These are phyloP conservation scores for Dromaius novaehollandiae DNA, from an alignment of 2,113 vertebrate genomes.

Conservation along the genomic window DNA sequence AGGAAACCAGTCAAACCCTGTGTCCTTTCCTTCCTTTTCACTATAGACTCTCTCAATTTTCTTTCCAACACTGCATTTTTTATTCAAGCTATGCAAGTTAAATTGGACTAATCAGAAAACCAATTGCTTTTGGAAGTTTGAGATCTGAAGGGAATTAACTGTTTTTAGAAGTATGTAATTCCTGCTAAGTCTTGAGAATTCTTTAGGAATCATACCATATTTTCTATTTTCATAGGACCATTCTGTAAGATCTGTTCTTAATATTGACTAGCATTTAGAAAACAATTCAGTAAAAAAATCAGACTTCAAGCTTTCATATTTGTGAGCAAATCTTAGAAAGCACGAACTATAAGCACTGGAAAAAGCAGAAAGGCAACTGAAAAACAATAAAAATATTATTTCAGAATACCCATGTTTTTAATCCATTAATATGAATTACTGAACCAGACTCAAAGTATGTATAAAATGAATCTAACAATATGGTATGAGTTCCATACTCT, in stretches of 20 bases:
- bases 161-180: not conserved
- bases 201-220: not conserved
- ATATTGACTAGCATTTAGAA: not conserved
- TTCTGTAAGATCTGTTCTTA: not conserved
- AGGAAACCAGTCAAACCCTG: not conserved
- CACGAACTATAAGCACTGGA: not conserved
- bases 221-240: not conserved
- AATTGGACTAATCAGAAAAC: not conserved
- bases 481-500: not conserved
- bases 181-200: not conserved
- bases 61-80: not conserved
- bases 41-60: accelerated
- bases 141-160: not conserved
- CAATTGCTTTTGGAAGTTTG: not conserved
- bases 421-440: not conserved
- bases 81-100: not conserved
- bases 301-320: not conserved
- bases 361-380: accelerated
- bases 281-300: not conserved
- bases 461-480: not conserved
- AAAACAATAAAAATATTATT: not conserved
- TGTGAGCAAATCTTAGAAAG: not conserved
- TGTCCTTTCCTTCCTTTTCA: not conserved
- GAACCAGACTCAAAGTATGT: not conserved
- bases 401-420: not conserved